Evolutionary conservation across 2,888 invertebrate genomes (phyloP).

Genomic region (Melipona beecheii): DNA sequence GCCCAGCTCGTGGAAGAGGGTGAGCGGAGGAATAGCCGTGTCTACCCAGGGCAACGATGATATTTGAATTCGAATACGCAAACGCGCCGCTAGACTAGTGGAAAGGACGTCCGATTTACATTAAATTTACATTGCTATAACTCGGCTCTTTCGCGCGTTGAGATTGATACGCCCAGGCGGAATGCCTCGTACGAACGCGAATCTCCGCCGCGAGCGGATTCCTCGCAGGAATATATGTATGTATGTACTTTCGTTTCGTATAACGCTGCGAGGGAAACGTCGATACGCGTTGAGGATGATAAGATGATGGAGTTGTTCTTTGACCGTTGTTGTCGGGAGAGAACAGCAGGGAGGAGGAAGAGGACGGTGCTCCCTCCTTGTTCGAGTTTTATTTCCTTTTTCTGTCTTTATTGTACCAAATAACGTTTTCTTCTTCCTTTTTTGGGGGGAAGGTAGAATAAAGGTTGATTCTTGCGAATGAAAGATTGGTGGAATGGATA

Average conservation of each 20-base stretch:
- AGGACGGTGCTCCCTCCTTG: background rate
- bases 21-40: background rate
- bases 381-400: background rate
- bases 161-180: slow-evolving; percentile 45
- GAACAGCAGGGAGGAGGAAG: too few relatives aligned
- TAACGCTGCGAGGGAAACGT: slow-evolving; percentile 1
- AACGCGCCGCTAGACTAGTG: slow-evolving; percentile 8
- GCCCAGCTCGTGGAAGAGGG: slow-evolving; percentile 16
- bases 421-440: too few relatives aligned
- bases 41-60: slow-evolving; percentile 30
- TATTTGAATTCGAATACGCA: slow-evolving; percentile 56
- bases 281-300: background rate
- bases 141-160: slow-evolving; percentile 24
- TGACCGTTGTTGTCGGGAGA: background rate
- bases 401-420: background rate
- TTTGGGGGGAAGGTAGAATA: too few relatives aligned
- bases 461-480: too few relatives aligned
- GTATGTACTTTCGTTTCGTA: slow-evolving; percentile 13
- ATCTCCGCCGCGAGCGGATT: background rate
- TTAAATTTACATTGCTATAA: slow-evolving; percentile 67
- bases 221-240: slow-evolving; percentile 24
- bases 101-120: slow-evolving; percentile 62
- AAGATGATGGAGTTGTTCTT: background rate
- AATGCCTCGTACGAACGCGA: background rate
- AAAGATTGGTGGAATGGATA: too few relatives aligned